Conservation (phyloP, 2,113 vertebrate species). For the Burhinus bistriatus region DNA sequence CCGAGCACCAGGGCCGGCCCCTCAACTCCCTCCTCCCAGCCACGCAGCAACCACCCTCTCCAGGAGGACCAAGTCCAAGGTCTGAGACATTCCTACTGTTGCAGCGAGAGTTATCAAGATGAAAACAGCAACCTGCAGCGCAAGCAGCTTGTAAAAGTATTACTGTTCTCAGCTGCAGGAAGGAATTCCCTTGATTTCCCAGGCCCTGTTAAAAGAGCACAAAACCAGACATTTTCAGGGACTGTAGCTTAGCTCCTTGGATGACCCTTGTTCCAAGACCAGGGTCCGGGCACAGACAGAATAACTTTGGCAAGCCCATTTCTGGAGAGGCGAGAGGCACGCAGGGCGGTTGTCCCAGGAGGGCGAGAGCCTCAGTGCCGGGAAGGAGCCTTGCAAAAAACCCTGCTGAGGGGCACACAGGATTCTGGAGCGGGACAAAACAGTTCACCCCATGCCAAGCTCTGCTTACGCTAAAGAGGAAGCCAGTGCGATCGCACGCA, state of each 20-base stretch:
- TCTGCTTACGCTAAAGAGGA: not conserved
- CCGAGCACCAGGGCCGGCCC: not conserved
- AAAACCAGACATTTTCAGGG: not conserved
- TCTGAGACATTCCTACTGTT: not conserved
- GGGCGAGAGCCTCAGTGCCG: not conserved
- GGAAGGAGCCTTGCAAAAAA: not conserved
- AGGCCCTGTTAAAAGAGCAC: not conserved
- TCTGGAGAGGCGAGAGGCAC: not conserved
- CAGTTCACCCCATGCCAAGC: not conserved
- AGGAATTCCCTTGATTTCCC: not conserved
- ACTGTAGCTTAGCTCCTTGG: not conserved
- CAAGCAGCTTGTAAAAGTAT: not conserved
- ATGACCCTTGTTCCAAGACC: not conserved
- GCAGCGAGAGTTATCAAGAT: not conserved
- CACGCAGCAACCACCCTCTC: not conserved
- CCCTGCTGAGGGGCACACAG: fast-evolving
- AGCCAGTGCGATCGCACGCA: not conserved
- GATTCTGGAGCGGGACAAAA: not conserved
- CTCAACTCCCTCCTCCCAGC: not conserved
- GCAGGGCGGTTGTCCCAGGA: fast-evolving
- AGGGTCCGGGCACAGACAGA: fast-evolving
- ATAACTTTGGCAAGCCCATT: not conserved
- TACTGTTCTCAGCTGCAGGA: not conserved
- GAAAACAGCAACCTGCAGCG: not conserved
- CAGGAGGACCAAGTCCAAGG: not conserved